Evolutionary conservation across 1,140 invertebrate genomes (phyloP).

Genomic region (Caerostris extrusa): DNA sequence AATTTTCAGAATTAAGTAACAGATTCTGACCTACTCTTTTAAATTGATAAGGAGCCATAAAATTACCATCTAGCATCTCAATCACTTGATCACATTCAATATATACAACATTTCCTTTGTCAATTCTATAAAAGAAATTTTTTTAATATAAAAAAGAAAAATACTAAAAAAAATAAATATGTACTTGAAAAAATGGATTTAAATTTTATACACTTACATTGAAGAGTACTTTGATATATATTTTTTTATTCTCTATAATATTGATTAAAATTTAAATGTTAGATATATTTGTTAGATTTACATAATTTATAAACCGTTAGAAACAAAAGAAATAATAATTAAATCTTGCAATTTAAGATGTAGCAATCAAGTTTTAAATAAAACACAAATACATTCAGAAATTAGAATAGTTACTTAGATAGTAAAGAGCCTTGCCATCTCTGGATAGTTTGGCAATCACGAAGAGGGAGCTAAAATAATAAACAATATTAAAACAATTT

Average conservation of each 20-base stretch:
- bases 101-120: slow-evolving; percentile 83
- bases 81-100: slow-evolving; percentile 81
- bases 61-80: slow-evolving; percentile 89
- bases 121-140: slow-evolving; percentile 78
- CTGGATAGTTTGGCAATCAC: slow-evolving; percentile 55
- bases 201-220: too few relatives aligned
- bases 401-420: slow-evolving; percentile 48
- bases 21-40: slow-evolving; percentile 83
- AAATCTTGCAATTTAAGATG: not conserved
- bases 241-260: too few relatives aligned
- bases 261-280: too few relatives aligned
- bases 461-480: slow-evolving; percentile 45
- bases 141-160: slow-evolving; percentile 24
- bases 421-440: slow-evolving; percentile 69
- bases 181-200: too few relatives aligned
- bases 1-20: not conserved
- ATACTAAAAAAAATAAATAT: slow-evolving; percentile 18
- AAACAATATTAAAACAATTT: too few relatives aligned
- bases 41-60: slow-evolving; percentile 91
- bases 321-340: not conserved
- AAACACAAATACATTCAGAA: not conserved
- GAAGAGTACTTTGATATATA: too few relatives aligned
- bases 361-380: not conserved
- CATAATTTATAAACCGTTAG: not conserved
- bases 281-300: too few relatives aligned